Percentiles rank a stretch among this genome's conserved stretches.
Conservation (phyloP, 2,113 vertebrate species). For the Telmatochromis brichardi region DNA sequence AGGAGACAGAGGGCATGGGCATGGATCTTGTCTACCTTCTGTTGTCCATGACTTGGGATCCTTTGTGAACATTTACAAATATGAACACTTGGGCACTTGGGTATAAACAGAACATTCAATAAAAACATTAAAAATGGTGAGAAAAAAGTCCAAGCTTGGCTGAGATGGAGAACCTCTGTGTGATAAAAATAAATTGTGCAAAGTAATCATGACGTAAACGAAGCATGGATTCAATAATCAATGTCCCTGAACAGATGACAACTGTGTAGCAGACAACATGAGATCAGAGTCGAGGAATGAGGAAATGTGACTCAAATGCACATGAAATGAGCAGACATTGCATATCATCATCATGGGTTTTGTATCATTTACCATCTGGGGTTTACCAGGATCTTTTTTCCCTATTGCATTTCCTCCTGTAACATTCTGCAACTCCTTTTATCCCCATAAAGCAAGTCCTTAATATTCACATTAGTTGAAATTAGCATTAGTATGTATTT, state of each 20-base stretch:
- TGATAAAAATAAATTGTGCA: neutral
- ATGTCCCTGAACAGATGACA: neutral
- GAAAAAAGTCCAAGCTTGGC: neutral
- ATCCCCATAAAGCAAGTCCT: neutral
- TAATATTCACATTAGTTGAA: neutral
- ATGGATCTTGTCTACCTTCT: neutral
- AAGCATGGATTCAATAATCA: neutral
- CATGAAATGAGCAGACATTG: neutral
- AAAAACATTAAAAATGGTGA: neutral
- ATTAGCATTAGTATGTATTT: neutral
- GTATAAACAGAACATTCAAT: neutral
- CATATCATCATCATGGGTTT: neutral
- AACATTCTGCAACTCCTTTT: neutral
- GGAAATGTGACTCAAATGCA: neutral
- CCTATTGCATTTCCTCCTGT: neutral
- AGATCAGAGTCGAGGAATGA: neutral
- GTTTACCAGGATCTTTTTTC: neutral
- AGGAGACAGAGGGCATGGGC: neutral
- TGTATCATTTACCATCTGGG: neutral
- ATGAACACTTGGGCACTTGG: neutral
- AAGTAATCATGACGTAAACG: neutral
- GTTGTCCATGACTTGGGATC: neutral
- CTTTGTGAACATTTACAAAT: neutral
- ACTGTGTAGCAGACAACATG: neutral
- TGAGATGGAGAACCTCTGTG: neutral